phyloP scores from a whole-genome alignment of 1,140 invertebrate genomes.

The Trinorchestia longiramus region DNA sequence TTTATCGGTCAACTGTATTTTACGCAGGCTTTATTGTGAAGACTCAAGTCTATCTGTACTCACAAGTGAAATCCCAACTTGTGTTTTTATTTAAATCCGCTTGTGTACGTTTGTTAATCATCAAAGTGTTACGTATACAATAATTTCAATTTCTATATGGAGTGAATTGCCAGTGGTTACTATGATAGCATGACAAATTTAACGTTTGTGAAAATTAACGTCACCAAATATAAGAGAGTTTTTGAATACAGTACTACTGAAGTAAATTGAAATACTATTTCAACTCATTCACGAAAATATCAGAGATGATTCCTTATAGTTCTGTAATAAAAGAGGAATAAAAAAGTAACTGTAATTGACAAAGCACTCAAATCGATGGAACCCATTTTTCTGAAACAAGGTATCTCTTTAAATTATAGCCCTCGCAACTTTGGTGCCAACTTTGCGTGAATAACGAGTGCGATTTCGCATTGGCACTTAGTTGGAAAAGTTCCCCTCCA shows the following conservation, averaged over 20 bases:
- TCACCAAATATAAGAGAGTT: too few relatives aligned
- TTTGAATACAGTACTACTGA: background rate
- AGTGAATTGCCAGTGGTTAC: too few relatives aligned
- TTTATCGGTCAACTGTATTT: too few relatives aligned
- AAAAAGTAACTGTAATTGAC: background rate
- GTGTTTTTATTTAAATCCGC: too few relatives aligned
- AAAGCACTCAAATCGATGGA: background rate
- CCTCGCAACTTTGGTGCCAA: background rate
- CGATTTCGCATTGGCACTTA: background rate
- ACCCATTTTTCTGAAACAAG: background rate
- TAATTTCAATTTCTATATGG: too few relatives aligned
- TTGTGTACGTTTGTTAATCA: too few relatives aligned
- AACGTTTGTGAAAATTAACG: too few relatives aligned
- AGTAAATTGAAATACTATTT: background rate
- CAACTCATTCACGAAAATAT: background rate
- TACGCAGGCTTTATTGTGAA: too few relatives aligned
- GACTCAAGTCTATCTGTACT: too few relatives aligned
- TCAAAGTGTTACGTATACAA: too few relatives aligned
- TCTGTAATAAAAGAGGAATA: background rate
- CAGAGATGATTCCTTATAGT: background rate
- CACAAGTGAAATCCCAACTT: too few relatives aligned
- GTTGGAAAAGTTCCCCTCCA: background rate
- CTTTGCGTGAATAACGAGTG: conserved; percentile 10
- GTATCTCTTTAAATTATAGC: background rate
- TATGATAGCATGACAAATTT: too few relatives aligned